Conservation (phyloP, 2,113 vertebrate genomes). For the Archilochus colubris region DNA sequence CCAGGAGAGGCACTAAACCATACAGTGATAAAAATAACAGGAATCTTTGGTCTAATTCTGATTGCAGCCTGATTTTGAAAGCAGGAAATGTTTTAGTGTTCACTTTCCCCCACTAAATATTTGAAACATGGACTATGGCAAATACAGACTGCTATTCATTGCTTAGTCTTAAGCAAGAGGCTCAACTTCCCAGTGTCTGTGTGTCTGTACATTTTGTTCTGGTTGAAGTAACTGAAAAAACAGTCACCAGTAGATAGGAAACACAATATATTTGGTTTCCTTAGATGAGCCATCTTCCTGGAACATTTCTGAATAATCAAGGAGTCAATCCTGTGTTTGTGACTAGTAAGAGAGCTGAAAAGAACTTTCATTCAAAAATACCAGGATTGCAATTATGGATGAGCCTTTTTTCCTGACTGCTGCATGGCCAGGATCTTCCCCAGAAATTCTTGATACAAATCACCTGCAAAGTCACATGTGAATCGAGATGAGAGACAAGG, state of each 20-base stretch:
- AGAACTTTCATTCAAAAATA: neutral
- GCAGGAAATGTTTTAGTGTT: neutral
- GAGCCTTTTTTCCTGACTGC: neutral
- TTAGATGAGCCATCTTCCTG: neutral
- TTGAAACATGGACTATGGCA: neutral
- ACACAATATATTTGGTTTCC: neutral
- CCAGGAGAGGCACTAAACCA: neutral
- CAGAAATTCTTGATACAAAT: neutral
- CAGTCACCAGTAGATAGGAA: neutral
- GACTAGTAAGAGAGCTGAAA: neutral
- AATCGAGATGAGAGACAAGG: neutral
- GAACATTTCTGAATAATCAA: neutral
- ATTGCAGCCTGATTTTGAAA: neutral
- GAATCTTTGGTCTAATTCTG: neutral
- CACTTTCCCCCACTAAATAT: neutral
- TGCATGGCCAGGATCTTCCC: neutral
- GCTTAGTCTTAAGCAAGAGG: neutral
- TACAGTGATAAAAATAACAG: neutral
- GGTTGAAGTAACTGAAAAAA: neutral
- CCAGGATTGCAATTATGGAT: rapidly evolving
- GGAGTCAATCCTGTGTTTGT: neutral
- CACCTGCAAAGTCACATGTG: neutral
- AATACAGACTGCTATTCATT: neutral
- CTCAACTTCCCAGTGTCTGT: neutral
- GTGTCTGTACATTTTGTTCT: neutral